phyloP scores from a whole-genome alignment of 2,888 invertebrate species.

The Pyrgus malvae region DNA sequence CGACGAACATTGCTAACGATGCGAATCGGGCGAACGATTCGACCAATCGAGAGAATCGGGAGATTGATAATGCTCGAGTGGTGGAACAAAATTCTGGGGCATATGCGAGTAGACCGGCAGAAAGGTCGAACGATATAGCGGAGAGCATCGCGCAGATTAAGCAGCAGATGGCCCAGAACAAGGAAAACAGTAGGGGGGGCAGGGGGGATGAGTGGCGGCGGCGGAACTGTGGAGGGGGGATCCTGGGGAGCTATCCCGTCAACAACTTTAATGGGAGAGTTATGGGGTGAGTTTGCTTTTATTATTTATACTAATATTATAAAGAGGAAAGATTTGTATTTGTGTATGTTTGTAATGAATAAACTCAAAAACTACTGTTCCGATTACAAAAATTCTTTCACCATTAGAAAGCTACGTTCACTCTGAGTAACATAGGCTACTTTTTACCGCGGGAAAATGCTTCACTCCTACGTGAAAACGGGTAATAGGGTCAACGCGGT shows the following conservation, averaged over 20 bases:
- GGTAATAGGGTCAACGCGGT: too few relatives aligned
- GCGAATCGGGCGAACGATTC: not conserved
- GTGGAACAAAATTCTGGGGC: not conserved
- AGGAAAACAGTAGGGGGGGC: slow-evolving; percentile 38
- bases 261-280: slow-evolving; percentile 43
- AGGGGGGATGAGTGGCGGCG: slow-evolving; percentile 44
- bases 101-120: not conserved
- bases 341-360: too few relatives aligned
- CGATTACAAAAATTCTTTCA: too few relatives aligned
- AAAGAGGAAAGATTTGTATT: too few relatives aligned
- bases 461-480: too few relatives aligned
- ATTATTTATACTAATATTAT: not conserved
- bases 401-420: too few relatives aligned
- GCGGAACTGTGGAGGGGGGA: slow-evolving; percentile 56
- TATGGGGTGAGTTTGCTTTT: slow-evolving; percentile 43
- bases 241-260: slow-evolving; percentile 59
- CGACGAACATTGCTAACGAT: too few relatives aligned
- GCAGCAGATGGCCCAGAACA: slow-evolving; percentile 55
- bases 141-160: slow-evolving; percentile 66
- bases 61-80: not conserved
- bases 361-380: too few relatives aligned
- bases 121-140: slow-evolving; percentile 58
- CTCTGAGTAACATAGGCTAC: too few relatives aligned
- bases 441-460: too few relatives aligned
- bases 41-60: not conserved